These are phyloP conservation scores for Stegodyphus mimosarum DNA, from an alignment of 1,140 invertebrate species.

Conservation along the genomic window DNA sequence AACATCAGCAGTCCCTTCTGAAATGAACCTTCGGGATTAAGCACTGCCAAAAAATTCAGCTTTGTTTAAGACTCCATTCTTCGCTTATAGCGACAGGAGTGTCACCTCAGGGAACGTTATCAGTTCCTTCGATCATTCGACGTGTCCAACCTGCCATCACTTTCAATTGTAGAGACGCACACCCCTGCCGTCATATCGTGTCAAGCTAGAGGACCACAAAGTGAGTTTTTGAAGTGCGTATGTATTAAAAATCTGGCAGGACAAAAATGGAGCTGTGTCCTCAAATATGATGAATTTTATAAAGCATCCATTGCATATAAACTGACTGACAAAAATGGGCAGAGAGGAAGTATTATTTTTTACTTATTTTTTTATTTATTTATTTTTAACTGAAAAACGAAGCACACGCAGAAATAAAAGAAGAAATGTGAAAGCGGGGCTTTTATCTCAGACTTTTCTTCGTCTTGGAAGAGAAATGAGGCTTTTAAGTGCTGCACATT, in stretches of 20 bases:
- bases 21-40: background rate
- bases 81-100: background rate
- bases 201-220: slow-evolving; percentile 11
- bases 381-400: too few relatives aligned
- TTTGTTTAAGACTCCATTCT: background rate
- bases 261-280: background rate
- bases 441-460: too few relatives aligned
- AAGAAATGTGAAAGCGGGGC: too few relatives aligned
- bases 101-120: slow-evolving; percentile 6
- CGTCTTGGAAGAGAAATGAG: too few relatives aligned
- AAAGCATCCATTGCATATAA: too few relatives aligned
- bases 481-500: too few relatives aligned
- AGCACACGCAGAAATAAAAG: too few relatives aligned
- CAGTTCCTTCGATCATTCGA: background rate
- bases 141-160: slow-evolving; percentile 9
- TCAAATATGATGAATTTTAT: too few relatives aligned
- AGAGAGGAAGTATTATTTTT: too few relatives aligned
- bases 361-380: too few relatives aligned
- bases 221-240: background rate
- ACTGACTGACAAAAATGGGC: too few relatives aligned
- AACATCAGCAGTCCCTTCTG: background rate
- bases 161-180: too few relatives aligned
- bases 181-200: background rate
- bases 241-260: background rate
- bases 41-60: background rate